Evolutionary conservation across 2,888 invertebrate species (phyloP).

Genomic region (Meteorus cinctellus): DNA sequence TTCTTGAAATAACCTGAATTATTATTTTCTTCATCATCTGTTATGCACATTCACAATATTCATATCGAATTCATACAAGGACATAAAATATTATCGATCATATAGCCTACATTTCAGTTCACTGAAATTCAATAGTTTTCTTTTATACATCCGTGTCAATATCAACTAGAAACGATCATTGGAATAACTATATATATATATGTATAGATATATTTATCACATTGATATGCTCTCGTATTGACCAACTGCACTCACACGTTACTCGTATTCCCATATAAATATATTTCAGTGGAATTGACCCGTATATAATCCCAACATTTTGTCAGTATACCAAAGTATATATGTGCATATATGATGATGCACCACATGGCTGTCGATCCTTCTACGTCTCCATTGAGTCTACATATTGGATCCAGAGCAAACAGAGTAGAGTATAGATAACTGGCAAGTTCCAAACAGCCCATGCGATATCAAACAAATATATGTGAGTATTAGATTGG

Average conservation of each 20-base stretch:
- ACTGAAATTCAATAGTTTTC: no score
- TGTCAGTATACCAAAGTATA: slow-evolving; percentile 19
- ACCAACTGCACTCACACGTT: slow-evolving; percentile 8
- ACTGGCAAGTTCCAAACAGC: not conserved
- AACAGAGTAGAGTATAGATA: not conserved
- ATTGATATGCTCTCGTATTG: not conserved
- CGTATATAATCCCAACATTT: slow-evolving; percentile 55
- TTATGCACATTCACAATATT: no score
- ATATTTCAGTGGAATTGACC: slow-evolving; percentile 57
- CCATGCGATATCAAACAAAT: not conserved
- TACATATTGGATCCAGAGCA: slow-evolving; percentile 4
- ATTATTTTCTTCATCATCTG: no score
- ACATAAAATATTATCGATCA: no score
- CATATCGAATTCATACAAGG: no score
- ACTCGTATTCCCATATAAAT: slow-evolving; percentile 42
- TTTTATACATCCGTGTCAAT: not conserved
- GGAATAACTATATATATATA: not conserved
- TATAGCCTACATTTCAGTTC: no score
- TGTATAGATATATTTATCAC: not conserved
- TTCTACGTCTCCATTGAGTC: slow-evolving; percentile 4
- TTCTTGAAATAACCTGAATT: no score
- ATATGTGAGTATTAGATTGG: not conserved
- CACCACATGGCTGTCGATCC: not conserved
- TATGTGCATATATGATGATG: not conserved
- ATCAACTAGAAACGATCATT: not conserved